phyloP scores from a whole-genome alignment of 2,888 invertebrate species.

The Callosobruchus maculatus region DNA sequence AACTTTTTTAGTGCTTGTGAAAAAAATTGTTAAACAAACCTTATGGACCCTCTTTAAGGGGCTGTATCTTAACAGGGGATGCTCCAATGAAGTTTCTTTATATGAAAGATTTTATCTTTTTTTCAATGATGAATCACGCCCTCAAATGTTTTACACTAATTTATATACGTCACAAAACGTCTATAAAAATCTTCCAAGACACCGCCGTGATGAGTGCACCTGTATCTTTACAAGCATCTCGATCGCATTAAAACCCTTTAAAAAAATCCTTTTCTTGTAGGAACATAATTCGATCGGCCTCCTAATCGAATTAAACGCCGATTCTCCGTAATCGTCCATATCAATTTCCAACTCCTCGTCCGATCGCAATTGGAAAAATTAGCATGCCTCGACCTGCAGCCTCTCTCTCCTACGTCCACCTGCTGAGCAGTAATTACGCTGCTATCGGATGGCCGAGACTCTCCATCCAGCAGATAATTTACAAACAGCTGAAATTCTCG shows the following conservation, averaged over 20 bases:
- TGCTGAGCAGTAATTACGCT: not conserved
- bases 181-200: too few relatives aligned
- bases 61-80: too few relatives aligned
- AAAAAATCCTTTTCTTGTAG: not conserved
- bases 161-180: too few relatives aligned
- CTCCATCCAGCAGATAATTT: not conserved
- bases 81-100: too few relatives aligned
- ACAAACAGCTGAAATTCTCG: not conserved
- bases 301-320: not conserved
- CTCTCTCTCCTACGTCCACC: not conserved
- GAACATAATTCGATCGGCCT: not conserved
- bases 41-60: too few relatives aligned
- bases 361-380: not conserved
- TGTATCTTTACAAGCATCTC: not conserved
- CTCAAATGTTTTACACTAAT: too few relatives aligned
- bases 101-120: too few relatives aligned
- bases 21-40: too few relatives aligned
- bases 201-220: too few relatives aligned
- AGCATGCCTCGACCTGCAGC: not conserved
- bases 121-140: too few relatives aligned
- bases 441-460: not conserved
- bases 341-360: not conserved
- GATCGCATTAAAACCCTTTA: not conserved
- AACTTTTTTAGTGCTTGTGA: too few relatives aligned
- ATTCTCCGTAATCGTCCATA: not conserved